Conservation (phyloP, 1,140 invertebrate species). For the honey bee (Apis mellifera) region DNA sequence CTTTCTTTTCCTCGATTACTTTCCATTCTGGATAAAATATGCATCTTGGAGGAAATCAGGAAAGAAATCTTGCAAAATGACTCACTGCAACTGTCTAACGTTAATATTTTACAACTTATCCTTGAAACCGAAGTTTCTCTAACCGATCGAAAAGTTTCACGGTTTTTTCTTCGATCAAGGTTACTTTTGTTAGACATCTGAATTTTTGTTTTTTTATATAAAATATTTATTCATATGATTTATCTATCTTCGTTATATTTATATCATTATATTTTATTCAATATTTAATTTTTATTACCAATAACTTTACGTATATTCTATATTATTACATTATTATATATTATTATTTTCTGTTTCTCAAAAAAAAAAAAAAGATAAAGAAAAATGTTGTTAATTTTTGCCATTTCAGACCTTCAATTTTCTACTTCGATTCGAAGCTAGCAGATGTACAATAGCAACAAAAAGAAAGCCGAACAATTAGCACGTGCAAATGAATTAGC, state of each 20-base stretch:
- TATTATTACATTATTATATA: neutral
- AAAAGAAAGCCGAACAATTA: slow-evolving; percentile 61
- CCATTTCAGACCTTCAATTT: neutral
- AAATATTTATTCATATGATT: neutral
- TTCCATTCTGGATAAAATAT: neutral
- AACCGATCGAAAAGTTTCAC: slow-evolving; percentile 5
- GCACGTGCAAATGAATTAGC: slow-evolving; percentile 62
- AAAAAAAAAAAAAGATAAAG: no score
- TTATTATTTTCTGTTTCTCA: no score
- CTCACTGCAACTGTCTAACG: slow-evolving; percentile 1
- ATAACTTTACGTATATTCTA: neutral
- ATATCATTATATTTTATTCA: neutral
- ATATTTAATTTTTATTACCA: neutral
- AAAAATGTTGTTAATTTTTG: no score
- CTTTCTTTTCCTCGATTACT: slow-evolving; percentile 1
- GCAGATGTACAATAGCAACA: slow-evolving; percentile 20
- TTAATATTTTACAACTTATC: neutral
- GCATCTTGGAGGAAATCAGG: neutral
- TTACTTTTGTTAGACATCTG: neutral
- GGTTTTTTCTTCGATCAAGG: neutral
- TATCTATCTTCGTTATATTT: neutral
- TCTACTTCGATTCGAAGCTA: neutral
- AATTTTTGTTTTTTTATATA: neutral
- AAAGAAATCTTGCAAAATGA: slow-evolving; percentile 5
- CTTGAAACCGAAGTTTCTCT: slow-evolving; percentile 15